Evolutionary conservation across 2,888 invertebrate genomes (phyloP).

Genomic region (Megastigmus dorsalis): DNA sequence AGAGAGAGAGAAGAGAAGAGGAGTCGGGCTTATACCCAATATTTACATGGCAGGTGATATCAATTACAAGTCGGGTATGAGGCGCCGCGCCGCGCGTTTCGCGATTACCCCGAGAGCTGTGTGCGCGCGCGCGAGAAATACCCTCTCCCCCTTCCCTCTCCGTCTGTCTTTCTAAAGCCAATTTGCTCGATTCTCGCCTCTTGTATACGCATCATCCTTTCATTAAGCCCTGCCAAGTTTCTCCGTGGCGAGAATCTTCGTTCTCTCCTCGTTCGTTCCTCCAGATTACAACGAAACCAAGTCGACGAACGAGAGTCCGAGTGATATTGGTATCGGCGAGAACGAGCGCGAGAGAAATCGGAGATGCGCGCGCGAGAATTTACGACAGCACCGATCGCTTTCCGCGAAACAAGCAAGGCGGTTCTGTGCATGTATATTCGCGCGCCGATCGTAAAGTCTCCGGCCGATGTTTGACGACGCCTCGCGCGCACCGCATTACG

Average conservation of each 20-base stretch:
- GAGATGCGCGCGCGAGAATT: slow-evolving; percentile 6
- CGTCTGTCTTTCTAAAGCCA: too few species aligned
- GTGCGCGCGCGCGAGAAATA: slow-evolving; percentile 44
- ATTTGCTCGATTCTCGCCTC: slow-evolving; percentile 67
- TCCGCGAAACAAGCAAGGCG: slow-evolving; percentile 14
- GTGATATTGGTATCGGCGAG: slow-evolving; percentile 27
- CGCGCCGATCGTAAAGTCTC: slow-evolving; percentile 36
- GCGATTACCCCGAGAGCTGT: too few species aligned
- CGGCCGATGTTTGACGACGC: slow-evolving; percentile 28
- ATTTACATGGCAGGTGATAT: slow-evolving; percentile 74
- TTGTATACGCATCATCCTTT: slow-evolving; percentile 27
- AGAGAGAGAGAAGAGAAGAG: too few species aligned
- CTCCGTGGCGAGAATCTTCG: too few species aligned
- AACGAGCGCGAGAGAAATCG: background rate
- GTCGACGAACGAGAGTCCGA: too few species aligned
- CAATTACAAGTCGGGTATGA: slow-evolving; percentile 66
- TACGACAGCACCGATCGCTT: slow-evolving; percentile 14
- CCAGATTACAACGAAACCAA: too few species aligned
- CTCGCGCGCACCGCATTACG: slow-evolving; percentile 13
- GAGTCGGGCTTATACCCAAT: slow-evolving; percentile 62
- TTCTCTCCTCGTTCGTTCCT: too few species aligned
- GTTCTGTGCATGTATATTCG: slow-evolving; percentile 19
- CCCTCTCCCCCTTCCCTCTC: slow-evolving; percentile 26
- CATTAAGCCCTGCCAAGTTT: too few species aligned
- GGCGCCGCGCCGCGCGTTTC: slow-evolving; percentile 61